phyloP scores from a whole-genome alignment of 2,113 vertebrate genomes.

The Thunnus thynnus region DNA sequence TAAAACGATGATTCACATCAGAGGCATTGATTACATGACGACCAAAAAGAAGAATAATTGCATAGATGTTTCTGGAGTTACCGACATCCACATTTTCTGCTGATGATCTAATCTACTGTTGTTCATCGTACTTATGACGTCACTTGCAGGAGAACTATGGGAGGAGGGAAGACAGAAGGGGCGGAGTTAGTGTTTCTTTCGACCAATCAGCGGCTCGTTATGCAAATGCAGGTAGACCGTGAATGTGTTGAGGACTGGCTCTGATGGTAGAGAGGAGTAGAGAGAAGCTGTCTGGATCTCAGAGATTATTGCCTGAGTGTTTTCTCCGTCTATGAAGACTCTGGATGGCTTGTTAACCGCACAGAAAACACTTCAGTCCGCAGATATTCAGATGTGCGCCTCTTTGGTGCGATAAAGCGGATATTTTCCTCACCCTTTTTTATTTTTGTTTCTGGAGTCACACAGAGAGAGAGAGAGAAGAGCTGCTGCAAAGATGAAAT shows the following conservation, averaged over 20 bases:
- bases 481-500: constrained; percentile 79
- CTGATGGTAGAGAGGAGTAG: not conserved
- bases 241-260: constrained; percentile 12
- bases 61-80: no score
- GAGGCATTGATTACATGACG: no score
- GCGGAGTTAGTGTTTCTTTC: not conserved
- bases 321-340: constrained; percentile 15
- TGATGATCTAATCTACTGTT: no score
- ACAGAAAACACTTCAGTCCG: constrained; percentile 1
- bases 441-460: constrained; percentile 48
- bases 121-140: no score
- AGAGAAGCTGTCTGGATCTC: constrained; percentile 1
- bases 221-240: constrained; percentile 44
- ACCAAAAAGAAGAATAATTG: no score
- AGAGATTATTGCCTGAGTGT: not conserved
- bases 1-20: no score
- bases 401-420: constrained; percentile 59
- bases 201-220: constrained; percentile 71
- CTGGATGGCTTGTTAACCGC: constrained; percentile 67
- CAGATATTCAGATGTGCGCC: constrained; percentile 46
- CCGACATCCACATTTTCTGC: no score
- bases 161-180: not conserved
- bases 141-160: no score
- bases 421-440: constrained; percentile 62
- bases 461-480: not conserved